These are phyloP conservation scores for Drosophila borborema DNA, from an alignment of 2,888 invertebrate genomes.

Conservation along the genomic window DNA sequence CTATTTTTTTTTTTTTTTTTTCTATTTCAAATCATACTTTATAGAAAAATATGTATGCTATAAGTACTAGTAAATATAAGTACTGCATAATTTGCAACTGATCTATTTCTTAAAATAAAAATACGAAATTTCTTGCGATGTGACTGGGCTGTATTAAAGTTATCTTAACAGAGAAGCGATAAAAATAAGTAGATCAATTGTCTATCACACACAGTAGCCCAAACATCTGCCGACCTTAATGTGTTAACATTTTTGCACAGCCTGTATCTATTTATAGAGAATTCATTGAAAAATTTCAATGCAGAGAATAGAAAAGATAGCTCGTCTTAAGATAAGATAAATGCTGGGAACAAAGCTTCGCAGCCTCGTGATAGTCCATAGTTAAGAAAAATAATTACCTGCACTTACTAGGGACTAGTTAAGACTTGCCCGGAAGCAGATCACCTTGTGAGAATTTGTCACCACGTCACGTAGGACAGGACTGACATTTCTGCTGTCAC, in stretches of 20 bases:
- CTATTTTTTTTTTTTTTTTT: too few relatives aligned
- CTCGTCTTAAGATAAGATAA: conserved; percentile 29
- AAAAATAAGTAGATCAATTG: conserved; percentile 20
- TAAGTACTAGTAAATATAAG: neutral
- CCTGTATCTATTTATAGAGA: conserved; percentile 3
- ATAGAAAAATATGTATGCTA: too few relatives aligned
- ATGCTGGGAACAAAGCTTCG: conserved; percentile 3
- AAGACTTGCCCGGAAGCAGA: conserved; percentile 30
- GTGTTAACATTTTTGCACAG: neutral
- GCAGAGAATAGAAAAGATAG: conserved; percentile 5
- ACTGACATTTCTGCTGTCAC: conserved; percentile 27
- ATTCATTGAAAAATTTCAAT: conserved; percentile 30
- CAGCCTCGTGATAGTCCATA: conserved; percentile 6
- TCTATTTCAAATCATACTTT: too few relatives aligned
- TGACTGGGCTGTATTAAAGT: conserved; percentile 7
- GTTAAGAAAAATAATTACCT: neutral
- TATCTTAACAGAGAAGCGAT: conserved; percentile 27
- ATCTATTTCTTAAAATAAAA: conserved; percentile 9
- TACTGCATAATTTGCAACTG: neutral
- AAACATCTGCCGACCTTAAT: conserved; percentile 20
- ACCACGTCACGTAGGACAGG: neutral
- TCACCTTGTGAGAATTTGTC: neutral
- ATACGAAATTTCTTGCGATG: conserved; percentile 26
- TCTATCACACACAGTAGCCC: conserved; percentile 5
- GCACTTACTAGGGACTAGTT: conserved; percentile 20